Evolutionary conservation across 2,888 invertebrate species (phyloP), one percentile per base, ranked within the genome.

Genomic region (Diarsia brunnea): DNA sequence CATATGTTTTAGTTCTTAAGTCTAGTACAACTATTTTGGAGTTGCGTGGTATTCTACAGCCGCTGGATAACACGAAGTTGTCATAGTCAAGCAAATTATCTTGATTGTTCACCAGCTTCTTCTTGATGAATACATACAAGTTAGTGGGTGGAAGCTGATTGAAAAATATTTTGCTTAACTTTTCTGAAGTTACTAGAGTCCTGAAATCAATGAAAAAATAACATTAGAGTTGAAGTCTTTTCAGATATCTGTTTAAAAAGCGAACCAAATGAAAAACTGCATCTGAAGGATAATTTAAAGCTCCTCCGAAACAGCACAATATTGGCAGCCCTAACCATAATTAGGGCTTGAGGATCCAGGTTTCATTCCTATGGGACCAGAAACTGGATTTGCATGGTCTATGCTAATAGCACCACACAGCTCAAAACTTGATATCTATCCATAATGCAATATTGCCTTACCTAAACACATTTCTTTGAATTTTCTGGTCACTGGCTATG

Each of bases 81-180:
- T 95, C 94, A 74, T 85, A 89, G 73, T 93, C 94, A 1, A 94
- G 80, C 19, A 94, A 84, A 64, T 86, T 87, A 69, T 90, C 89
- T 74, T 91, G 90, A 31, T 87, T 90, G 66, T 87, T 88, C 1
- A 73, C 70, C 21, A 87, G 78, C 72, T 90, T 93, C 87, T 96
- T 97, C 85, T 95, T 96, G 14, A 97, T 87, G 77, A 97, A 95
- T n/a, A 97, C 91, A 89, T 95, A 96, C 91, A 97, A 93, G 81
- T 97, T 97, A 38, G 96, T 97, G 51, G 96, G 95, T 43, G 94
- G 85, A 21, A 97, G 79, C 4, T 92, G 88, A n/a, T 92, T 92
- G 82, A 93, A 95, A 82, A 97, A 94, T 21, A 95, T 89, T 88
- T 95, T 86, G 74, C 93, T 93, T 73, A 97, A 88, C 78, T 93